phyloP scores from a whole-genome alignment of 2,888 invertebrate species.

The Trachelus stipa region DNA sequence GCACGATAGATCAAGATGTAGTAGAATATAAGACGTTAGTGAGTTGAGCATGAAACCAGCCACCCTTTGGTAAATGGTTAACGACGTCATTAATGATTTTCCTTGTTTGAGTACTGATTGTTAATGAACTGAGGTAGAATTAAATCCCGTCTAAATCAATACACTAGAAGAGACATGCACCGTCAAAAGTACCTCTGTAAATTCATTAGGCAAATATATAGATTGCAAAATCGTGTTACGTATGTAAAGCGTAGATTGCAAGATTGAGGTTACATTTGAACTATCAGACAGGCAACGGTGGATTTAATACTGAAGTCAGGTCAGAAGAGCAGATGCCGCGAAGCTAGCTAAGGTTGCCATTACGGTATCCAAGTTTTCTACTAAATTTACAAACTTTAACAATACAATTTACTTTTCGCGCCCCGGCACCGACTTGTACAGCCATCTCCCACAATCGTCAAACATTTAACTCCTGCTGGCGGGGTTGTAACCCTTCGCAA shows the following conservation, averaged over 20 bases:
- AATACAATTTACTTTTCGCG: slow-evolving; percentile 37
- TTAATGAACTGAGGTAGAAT: not conserved
- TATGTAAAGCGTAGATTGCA: not conserved
- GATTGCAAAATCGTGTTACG: not conserved
- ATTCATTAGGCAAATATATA: not conserved
- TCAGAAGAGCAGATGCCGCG: slow-evolving; percentile 25
- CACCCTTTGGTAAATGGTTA: not conserved
- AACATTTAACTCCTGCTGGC: not conserved
- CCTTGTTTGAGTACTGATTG: not conserved
- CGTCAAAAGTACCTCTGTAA: not conserved
- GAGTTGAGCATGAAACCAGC: not conserved
- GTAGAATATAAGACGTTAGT: not conserved
- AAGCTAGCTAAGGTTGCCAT: slow-evolving; percentile 12
- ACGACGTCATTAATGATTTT: not conserved
- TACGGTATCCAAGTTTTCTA: slow-evolving; percentile 49
- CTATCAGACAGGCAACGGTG: slow-evolving; percentile 6
- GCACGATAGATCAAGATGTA: not conserved
- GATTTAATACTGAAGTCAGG: slow-evolving; percentile 23
- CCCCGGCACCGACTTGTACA: not conserved
- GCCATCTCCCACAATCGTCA: not conserved
- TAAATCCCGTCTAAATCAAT: not conserved
- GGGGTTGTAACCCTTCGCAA: not conserved
- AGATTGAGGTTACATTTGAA: not conserved
- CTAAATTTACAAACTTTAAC: slow-evolving; percentile 50
- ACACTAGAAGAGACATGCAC: not conserved